Evolutionary conservation across 92 coral and sea anemone genomes (phyloP).

Genomic region (Palythoa caribaeorum): DNA sequence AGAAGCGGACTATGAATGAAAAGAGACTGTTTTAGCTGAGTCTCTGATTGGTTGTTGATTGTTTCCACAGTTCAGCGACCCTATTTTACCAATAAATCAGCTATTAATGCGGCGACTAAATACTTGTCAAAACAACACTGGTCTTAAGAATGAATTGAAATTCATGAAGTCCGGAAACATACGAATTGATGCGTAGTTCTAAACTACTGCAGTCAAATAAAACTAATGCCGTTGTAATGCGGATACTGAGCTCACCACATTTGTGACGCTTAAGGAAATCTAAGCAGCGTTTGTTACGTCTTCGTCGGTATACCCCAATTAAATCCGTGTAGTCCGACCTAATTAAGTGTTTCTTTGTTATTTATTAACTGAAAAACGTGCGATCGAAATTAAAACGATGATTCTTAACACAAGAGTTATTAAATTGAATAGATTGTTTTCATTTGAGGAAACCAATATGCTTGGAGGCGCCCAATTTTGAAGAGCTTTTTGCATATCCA

Average conservation of each 20-base stretch:
- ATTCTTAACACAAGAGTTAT: conserved; percentile 50
- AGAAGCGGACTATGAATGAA: conserved; percentile 71
- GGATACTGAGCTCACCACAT: conserved; percentile 16
- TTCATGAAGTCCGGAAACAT: conserved; percentile 82
- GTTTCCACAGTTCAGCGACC: conserved; percentile 75
- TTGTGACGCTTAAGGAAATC: conserved; percentile 33
- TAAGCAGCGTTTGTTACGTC: conserved; percentile 22
- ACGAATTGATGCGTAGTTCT: conserved; percentile 58
- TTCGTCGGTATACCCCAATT: conserved; percentile 42
- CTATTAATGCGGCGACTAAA: conserved; percentile 76
- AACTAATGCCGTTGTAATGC: conserved; percentile 34
- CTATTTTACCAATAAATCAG: conserved; percentile 80
- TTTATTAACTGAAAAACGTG: conserved; percentile 80
- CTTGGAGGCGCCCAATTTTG: conserved; percentile 26
- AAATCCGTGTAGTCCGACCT: conserved; percentile 69
- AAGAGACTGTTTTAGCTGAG: conserved; percentile 56
- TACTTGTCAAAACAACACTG: conserved; percentile 88
- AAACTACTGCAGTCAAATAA: conserved; percentile 8
- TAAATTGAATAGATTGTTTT: conserved; percentile 50
- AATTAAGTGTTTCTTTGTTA: conserved; percentile 90
- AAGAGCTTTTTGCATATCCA: conserved; percentile 50
- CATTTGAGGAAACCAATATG: conserved; percentile 45
- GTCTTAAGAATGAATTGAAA: conserved; percentile 75
- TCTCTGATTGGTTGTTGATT: conserved; percentile 75
- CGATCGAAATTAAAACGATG: conserved; percentile 63